These are phyloP conservation scores for Volucella bombylans DNA, from an alignment of 2,888 invertebrate genomes.

Conservation along the genomic window DNA sequence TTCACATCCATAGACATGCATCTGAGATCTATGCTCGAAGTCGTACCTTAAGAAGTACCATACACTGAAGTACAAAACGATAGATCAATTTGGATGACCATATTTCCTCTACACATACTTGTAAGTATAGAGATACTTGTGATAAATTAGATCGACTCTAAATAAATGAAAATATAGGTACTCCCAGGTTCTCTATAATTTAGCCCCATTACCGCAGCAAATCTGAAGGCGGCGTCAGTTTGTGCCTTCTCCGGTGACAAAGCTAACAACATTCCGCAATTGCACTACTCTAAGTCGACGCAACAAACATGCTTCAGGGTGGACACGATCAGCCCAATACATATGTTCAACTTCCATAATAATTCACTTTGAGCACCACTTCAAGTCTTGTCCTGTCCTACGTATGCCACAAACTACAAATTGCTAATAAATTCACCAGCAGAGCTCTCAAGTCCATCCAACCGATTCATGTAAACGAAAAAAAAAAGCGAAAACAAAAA, in stretches of 20 bases:
- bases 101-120: too few relatives aligned
- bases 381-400: constrained; percentile 45
- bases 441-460: constrained; percentile 13
- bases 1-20: too few relatives aligned
- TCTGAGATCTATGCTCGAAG: too few relatives aligned
- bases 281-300: constrained; percentile 36
- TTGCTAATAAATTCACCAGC: constrained; percentile 48
- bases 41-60: background rate
- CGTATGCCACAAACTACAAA: constrained; percentile 48
- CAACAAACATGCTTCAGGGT: constrained; percentile 53
- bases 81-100: too few relatives aligned
- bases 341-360: constrained; percentile 52
- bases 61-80: background rate
- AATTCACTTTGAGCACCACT: constrained; percentile 57
- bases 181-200: constrained; percentile 36
- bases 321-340: constrained; percentile 64
- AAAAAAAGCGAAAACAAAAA: constrained; percentile 12
- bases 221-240: constrained; percentile 25
- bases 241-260: constrained; percentile 63
- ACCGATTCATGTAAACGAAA: constrained; percentile 14
- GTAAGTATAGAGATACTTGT: too few relatives aligned
- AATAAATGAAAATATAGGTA: too few relatives aligned
- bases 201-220: constrained; percentile 43
- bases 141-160: too few relatives aligned
- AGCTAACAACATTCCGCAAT: constrained; percentile 53